Conservation (phyloP, 2,888 invertebrate species). For the Linnaemya vulpina region DNA sequence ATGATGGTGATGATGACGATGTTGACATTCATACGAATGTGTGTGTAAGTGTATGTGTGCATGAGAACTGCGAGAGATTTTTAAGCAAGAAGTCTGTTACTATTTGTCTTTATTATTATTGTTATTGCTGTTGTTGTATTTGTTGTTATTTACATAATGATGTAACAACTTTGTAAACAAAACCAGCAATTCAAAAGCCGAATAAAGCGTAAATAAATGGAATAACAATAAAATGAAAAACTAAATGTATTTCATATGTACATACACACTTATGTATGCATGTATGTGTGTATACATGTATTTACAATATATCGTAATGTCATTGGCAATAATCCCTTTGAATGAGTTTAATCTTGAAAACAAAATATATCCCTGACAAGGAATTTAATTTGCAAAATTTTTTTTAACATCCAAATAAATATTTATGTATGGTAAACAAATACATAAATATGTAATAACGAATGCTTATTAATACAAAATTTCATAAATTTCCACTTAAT, state of each 20-base stretch:
- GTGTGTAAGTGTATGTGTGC: background rate
- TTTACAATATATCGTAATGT: constrained; percentile 10
- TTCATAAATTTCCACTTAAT: too few species aligned
- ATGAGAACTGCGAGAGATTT: constrained; percentile 33
- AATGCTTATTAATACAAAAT: background rate
- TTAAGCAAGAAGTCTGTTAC: constrained; percentile 23
- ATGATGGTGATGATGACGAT: constrained; percentile 20
- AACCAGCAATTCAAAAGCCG: constrained; percentile 13
- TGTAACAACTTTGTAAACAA: constrained; percentile 53
- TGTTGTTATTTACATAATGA: constrained; percentile 44
- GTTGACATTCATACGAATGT: constrained; percentile 34
- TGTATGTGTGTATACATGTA: background rate
- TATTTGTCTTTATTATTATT: constrained; percentile 5
- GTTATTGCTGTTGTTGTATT: background rate
- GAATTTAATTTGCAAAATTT: background rate
- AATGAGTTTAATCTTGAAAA: constrained; percentile 28
- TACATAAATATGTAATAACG: background rate
- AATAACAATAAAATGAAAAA: constrained; percentile 26
- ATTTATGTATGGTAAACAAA: too few species aligned
- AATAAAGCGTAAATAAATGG: constrained; percentile 39
- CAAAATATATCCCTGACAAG: background rate
- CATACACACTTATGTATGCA: background rate
- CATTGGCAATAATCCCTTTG: constrained; percentile 46
- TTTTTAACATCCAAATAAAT: background rate
- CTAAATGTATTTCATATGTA: background rate